Evolutionary conservation across 2,113 vertebrate species (phyloP), one percentile per base, ranked within the genome.

Genomic region (Python bivittatus): DNA sequence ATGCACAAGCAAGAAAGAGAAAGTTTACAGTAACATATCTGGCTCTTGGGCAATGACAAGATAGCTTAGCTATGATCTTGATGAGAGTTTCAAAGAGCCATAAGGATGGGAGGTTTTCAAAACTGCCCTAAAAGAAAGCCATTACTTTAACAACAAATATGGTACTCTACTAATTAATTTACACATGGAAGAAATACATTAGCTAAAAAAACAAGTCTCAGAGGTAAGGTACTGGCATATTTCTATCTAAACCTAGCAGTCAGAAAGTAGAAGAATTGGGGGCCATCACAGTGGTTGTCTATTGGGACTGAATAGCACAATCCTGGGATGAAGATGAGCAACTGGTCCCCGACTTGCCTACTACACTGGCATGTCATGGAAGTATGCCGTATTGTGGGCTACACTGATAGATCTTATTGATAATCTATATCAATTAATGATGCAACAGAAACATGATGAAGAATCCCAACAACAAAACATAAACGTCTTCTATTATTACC

Each of bases 101-200:
- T 48, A 60, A 38, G 2, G 15, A 11, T 91, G n/a, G 11, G 6
- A 52, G 9, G 0, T 0, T 58, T 13, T 1, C n/a, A 29, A 1
- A n/a, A 42, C 33, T 48, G 53, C 29, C 25, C 23, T 86, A 8
- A 87, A 89, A 56, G 88, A 93, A 91, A 89, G 56, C 20, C 25
- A 93, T 22, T 91, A 79, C 83, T 91, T 25, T 11, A 86, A 89
- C 84, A 68, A 90, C 60, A 15, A n/a, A 44, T 84, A 22, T 84
- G 22, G 57, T 44, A 60, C 4, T 56, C 87, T 85, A 89, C 22
- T 29, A 54, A 9, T 33, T 84, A 94, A 88, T 86, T 90, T 86
- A 12, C 23, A 13, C 93, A 91, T 44, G 88, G 68, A 92, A 94
- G 94, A 87, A 84, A 93, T 93, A 90, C 0, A 52, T 23, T 54